Evolutionary conservation across 37 sponge, comb jelly and placozoan genomes (phyloP).

Genomic region (Ianthella basta): DNA sequence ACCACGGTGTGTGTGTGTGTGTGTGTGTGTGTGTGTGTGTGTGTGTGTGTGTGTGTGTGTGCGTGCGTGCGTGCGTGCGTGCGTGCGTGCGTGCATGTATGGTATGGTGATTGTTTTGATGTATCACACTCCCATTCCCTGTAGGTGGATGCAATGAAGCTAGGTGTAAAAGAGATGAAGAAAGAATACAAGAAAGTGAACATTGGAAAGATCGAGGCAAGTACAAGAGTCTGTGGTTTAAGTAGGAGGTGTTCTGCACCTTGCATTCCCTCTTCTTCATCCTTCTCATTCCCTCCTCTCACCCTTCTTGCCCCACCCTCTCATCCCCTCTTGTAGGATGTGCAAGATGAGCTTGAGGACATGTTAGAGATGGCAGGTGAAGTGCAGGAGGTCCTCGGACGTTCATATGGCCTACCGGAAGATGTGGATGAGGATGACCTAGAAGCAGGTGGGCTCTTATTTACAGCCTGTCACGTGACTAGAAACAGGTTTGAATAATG

Average conservation of each 20-base stretch:
- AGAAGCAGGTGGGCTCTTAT: constrained; percentile 82
- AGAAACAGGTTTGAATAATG: background rate
- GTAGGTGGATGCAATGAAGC: constrained; percentile 95
- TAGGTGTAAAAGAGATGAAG: constrained; percentile 99
- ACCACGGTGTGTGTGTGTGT: constrained; percentile 70
- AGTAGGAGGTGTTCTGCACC: background rate
- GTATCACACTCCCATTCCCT: background rate
- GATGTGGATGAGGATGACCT: constrained; percentile 98
- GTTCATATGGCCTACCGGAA: constrained; percentile 96
- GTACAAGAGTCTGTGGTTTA: background rate
- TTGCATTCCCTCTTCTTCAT: background rate
- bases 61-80: background rate
- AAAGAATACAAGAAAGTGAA: constrained; percentile 98
- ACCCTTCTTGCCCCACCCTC: background rate
- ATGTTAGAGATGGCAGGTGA: constrained; percentile 99
- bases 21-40: constrained; percentile 36
- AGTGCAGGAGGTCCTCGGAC: constrained; percentile 89
- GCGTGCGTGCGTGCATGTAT: too few relatives aligned
- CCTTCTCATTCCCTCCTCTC: background rate
- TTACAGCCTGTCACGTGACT: background rate
- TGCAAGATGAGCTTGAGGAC: constrained; percentile 98
- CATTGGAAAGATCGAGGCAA: constrained; percentile 94
- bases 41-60: constrained; percentile 24
- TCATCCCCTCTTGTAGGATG: constrained; percentile 51
- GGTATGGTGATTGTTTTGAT: background rate